Base-by-base conservation (phyloP, 2,113 vertebrate species). In the Oceanodroma tethys region DNA sequence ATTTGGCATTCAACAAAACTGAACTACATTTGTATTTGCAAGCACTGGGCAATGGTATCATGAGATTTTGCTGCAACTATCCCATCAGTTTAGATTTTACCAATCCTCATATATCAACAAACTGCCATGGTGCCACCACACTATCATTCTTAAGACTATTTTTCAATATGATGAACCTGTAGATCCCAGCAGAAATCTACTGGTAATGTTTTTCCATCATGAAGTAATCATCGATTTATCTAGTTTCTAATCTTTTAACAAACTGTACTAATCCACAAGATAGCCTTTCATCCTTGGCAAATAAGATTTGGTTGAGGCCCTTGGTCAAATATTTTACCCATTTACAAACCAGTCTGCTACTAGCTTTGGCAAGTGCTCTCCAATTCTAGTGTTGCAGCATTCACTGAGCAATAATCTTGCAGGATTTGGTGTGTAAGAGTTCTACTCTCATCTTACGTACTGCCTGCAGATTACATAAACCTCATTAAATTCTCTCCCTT, bases 41-140 rank as follows among this genome's bases (percentile, higher is more conserved):
- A 81, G 7, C 71, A 83, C 5, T 7, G 6, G 16, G 32, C 8
- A 36, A n/a, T 0, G 3, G 22, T 22, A 85, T 38, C 11, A 1
- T 34, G 76, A 65, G 52, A 50, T 56, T 80, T 88, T 38, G 18
- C 58, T 68, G 12, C 55, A 83, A 59, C 20, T 40, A 81, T 12
- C 4, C n/a, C 5, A 8, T 63, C 22, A 68, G 15, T 27, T 80
- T 19, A 38, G 48, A 76, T 60, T 67, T 80, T 55, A 80, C 23
- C 47, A 74, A n/a, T 36, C 29, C 10, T 8, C 60, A n/a, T 8
- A 63, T 36, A 53, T 19, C 25, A 86, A 48, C 18, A 71, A 85
- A 90, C 15, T 62, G 36, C 59, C 82, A 42, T 0, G 2, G 42
- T 53, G 17, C 11, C 52, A 78, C 14, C 80, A 55, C 18, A 58